These are phyloP conservation scores for Neomicropteryx cornuta DNA, from an alignment of 1,140 invertebrate genomes.

Conservation along the genomic window DNA sequence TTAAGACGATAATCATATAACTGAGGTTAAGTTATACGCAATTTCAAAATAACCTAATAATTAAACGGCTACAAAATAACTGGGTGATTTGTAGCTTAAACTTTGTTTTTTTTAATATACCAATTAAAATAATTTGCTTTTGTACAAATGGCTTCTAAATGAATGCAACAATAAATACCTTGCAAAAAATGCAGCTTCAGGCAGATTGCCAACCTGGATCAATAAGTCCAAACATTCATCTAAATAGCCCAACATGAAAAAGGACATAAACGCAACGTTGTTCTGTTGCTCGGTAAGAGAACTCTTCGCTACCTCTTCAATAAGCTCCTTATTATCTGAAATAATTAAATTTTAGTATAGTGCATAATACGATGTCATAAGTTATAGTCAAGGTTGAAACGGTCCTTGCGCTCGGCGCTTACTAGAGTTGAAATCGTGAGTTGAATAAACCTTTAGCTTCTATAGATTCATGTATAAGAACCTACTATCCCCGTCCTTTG, in stretches of 20 bases:
- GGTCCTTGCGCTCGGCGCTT: not conserved
- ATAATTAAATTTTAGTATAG: not conserved
- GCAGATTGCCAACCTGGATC: constrained; percentile 74
- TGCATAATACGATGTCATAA: constrained; percentile 2
- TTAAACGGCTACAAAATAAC: too few relatives aligned
- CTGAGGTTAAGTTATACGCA: too few relatives aligned
- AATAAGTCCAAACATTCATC: constrained; percentile 84
- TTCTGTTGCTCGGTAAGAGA: constrained; percentile 65
- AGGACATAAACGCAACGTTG: constrained; percentile 85
- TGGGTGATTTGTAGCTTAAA: too few relatives aligned
- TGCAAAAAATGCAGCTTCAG: constrained; percentile 92
- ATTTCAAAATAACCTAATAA: too few relatives aligned
- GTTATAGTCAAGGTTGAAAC: not conserved
- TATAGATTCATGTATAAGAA: too few relatives aligned
- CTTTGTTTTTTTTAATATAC: too few relatives aligned
- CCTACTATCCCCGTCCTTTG: too few relatives aligned
- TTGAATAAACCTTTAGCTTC: too few relatives aligned
- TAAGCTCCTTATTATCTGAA: constrained; percentile 61
- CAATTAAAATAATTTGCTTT: too few relatives aligned
- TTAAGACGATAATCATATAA: too few relatives aligned
- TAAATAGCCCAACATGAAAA: constrained; percentile 77
- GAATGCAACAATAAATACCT: constrained; percentile 24
- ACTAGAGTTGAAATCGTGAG: not conserved
- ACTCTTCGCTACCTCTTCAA: constrained; percentile 58
- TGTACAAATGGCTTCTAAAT: too few relatives aligned